Conservation (phyloP, 2,888 invertebrate species). For the Yponomeuta plumbellus region DNA sequence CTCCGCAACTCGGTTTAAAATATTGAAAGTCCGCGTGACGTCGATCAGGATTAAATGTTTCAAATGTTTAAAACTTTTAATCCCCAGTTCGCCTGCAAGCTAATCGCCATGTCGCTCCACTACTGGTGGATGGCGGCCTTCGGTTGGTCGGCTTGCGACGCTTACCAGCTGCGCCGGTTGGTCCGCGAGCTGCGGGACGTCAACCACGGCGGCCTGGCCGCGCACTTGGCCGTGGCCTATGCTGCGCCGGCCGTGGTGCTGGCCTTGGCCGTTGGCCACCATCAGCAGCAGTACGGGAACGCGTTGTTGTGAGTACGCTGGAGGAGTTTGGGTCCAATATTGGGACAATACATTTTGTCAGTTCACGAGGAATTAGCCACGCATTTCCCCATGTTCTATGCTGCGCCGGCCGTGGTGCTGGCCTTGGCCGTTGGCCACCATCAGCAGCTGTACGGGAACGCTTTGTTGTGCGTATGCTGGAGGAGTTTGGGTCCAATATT, state of each 20-base stretch:
- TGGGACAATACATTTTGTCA: too few relatives aligned
- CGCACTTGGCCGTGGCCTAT: conserved; percentile 94
- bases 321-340: too few relatives aligned
- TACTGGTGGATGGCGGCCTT: conserved; percentile 95
- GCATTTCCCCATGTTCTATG: conserved; percentile 94
- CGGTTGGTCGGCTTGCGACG: conserved; percentile 94
- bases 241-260: conserved; percentile 94
- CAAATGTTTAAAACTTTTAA: too few relatives aligned
- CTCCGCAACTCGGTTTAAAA: too few relatives aligned
- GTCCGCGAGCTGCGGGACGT: conserved; percentile 96
- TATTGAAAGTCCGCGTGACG: too few relatives aligned
- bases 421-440: conserved; percentile 91
- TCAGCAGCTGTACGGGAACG: conserved; percentile 91
- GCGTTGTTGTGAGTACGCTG: conserved; percentile 85
- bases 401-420: conserved; percentile 92
- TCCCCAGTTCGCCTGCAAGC: conserved; percentile 78
- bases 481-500: too few relatives aligned
- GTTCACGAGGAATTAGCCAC: conserved; percentile 92
- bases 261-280: conserved; percentile 89
- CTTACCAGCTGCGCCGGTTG: conserved; percentile 94
- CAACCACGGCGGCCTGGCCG: conserved; percentile 94
- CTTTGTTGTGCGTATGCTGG: conserved; percentile 84
- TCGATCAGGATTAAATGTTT: too few relatives aligned
- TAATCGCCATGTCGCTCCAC: conserved; percentile 93
- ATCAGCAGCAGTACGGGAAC: conserved; percentile 92